A percentile compares a stretch with the other conserved stretches of the same genome.
Conservation (phyloP, 2,113 vertebrate species). For the Tursiops truncatus region DNA sequence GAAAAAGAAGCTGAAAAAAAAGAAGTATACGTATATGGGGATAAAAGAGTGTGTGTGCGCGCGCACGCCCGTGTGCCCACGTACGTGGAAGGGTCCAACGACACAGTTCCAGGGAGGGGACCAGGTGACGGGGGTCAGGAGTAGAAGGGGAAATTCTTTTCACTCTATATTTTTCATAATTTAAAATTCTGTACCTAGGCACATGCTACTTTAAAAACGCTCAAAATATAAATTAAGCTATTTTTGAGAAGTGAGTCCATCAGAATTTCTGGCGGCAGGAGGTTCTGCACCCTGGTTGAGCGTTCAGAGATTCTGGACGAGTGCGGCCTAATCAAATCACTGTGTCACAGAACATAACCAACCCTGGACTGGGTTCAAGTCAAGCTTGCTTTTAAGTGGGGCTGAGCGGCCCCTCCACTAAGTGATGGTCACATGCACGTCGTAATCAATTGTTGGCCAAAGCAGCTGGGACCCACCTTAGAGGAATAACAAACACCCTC, state of each 20-base stretch:
- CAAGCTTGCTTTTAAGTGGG: no score
- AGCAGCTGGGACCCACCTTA: accelerated
- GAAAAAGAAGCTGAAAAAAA: not conserved
- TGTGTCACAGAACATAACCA: no score
- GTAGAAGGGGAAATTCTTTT: not conserved
- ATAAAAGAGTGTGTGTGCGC: no score
- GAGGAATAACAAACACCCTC: not conserved
- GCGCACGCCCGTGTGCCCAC: accelerated
- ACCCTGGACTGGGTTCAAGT: not conserved
- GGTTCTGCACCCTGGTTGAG: not conserved
- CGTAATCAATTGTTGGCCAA: not conserved
- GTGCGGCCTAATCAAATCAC: accelerated
- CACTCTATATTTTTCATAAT: not conserved
- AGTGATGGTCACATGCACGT: accelerated
- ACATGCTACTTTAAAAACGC: not conserved
- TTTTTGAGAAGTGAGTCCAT: not conserved
- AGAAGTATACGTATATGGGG: not conserved
- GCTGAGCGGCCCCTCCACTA: accelerated
- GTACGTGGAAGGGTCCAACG: not conserved
- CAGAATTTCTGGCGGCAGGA: not conserved
- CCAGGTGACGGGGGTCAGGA: not conserved
- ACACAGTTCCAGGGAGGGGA: not conserved
- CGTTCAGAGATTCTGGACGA: no score
- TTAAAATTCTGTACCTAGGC: not conserved
- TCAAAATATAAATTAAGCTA: not conserved